Evolutionary conservation across 2,888 invertebrate species (phyloP), one percentile per base, ranked within the genome.

Genomic region (Platycheirus rosarum): DNA sequence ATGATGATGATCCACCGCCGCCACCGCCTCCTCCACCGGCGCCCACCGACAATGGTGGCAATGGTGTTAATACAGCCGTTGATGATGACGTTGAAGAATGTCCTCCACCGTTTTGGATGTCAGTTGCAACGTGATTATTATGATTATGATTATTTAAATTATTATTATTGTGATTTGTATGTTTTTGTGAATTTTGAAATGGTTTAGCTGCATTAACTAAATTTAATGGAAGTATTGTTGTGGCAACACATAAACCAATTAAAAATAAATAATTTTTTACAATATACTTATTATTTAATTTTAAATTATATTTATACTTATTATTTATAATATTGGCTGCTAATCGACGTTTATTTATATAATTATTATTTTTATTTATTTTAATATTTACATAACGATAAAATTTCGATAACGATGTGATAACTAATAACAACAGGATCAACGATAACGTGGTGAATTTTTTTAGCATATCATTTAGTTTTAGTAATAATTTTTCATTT

Each of bases 1-100:
- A 90, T 73, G 87, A 88, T 85, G 89, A 88, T 87, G 89, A 42
- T 42, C 35, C 37, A 14, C 11, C 26, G 13, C 86, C 85, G 88
- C 88, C 84, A 88, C 35, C 35, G 20, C 37, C 55, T 14, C 20
- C 84, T 88, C 35, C 35, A 37, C 37, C 55, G 14, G 13, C 55
- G 8, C 40, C 44, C 82, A 88, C 88, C 77, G 87, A 87, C 85
- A 88, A 88, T 46, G 88, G 87, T 63, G 88, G 88, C 40, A 73
- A 73, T 60, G 88, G 88, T 69, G 86, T 86, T 53, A 85, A 74
- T 13, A 85, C 79, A 37, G 79, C 87, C 2, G 55, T 2, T 16
- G 42, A 42, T 69, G 77, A 65, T 53, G 69, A 60, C 29, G 65
- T 29, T 55, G 44, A 66, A 48, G 16, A 62, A 62, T 60, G 40